Conservation (phyloP, 2,797 vertebrate genomes). For the Perodicticus potto region DNA sequence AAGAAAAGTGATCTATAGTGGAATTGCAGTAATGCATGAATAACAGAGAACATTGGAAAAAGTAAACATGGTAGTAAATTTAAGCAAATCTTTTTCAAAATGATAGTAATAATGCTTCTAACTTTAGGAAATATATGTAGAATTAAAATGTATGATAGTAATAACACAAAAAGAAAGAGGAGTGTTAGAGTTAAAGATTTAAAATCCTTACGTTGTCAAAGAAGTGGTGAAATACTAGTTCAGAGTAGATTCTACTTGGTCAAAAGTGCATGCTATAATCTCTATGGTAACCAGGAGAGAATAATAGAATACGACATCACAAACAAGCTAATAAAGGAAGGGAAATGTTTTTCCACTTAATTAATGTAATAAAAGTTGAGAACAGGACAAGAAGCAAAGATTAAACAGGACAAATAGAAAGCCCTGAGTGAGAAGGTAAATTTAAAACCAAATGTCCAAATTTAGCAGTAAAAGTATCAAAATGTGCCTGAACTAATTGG, state of each 20-base stretch:
- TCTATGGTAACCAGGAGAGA: not conserved
- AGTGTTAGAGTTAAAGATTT: not conserved
- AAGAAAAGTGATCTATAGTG: not conserved
- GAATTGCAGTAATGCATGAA: not conserved
- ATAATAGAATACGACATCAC: not conserved
- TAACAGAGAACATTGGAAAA: not conserved
- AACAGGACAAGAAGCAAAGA: not conserved
- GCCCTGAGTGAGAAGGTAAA: not conserved
- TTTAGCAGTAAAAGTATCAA: not conserved
- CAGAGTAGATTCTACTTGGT: not conserved
- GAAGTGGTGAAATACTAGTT: not conserved
- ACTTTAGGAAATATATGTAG: not conserved
- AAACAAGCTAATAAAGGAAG: not conserved
- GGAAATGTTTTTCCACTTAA: not conserved
- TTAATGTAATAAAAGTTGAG: not conserved
- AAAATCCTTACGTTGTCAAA: not conserved
- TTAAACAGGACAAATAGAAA: not conserved
- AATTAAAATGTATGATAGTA: not conserved
- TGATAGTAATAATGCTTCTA: not conserved
- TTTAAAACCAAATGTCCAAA: not conserved
- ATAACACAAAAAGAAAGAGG: not conserved
- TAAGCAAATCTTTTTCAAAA: not conserved
- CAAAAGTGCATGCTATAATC: not conserved
- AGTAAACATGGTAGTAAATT: not conserved
- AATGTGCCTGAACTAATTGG: not conserved